phyloP scores from a whole-genome alignment of 53 echinoderm and acorn worm species.

The Temnopleurus reevesii region DNA sequence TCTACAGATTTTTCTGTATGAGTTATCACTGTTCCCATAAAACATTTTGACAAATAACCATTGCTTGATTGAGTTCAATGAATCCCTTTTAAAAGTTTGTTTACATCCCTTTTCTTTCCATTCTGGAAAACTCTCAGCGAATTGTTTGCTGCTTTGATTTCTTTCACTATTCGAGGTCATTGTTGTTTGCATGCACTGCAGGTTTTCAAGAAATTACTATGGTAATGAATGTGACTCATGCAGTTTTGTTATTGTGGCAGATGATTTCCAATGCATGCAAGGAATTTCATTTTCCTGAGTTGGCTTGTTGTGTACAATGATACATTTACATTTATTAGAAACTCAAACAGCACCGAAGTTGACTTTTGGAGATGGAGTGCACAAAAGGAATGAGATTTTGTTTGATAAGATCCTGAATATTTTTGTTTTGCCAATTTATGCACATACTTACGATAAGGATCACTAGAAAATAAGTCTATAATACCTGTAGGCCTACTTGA shows the following conservation, averaged over 20 bases:
- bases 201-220: not conserved
- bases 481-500: too few species aligned
- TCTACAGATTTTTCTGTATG: too few species aligned
- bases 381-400: not conserved
- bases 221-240: not conserved
- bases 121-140: conserved; percentile 6
- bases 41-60: conserved; percentile 5
- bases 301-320: not conserved
- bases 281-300: conserved; percentile 28
- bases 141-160: conserved; percentile 30
- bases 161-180: not conserved
- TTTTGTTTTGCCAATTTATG: not conserved
- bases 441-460: too few species aligned
- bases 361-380: not conserved
- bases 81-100: not conserved
- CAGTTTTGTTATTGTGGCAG: not conserved
- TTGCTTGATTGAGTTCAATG: not conserved
- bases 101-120: not conserved
- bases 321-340: not conserved
- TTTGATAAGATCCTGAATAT: not conserved
- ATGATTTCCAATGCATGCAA: not conserved
- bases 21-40: not conserved
- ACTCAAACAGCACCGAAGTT: conserved; percentile 14
- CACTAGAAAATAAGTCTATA: too few species aligned
- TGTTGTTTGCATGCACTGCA: not conserved